These are phyloP conservation scores for Lampropteryx suffumata DNA, from an alignment of 2,888 invertebrate species.

Conservation along the genomic window DNA sequence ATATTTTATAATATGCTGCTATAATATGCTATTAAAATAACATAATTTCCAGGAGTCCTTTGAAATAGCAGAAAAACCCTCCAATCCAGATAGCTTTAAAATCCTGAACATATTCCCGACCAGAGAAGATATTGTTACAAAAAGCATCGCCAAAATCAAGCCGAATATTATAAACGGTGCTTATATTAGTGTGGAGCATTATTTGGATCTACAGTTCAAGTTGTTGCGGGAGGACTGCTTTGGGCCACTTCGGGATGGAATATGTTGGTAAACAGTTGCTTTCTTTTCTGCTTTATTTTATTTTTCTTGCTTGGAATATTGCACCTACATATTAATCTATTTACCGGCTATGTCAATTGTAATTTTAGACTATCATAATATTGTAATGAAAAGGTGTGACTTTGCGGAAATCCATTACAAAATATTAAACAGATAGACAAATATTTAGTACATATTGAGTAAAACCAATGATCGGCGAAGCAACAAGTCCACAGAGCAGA, in stretches of 20 bases:
- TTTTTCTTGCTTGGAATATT: background rate
- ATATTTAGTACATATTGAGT: too few relatives aligned
- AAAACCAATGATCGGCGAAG: too few relatives aligned
- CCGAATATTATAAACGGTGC: slow-evolving; percentile 84
- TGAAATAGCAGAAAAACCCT: slow-evolving; percentile 20
- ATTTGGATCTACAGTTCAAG: slow-evolving; percentile 91
- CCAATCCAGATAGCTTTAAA: slow-evolving; percentile 51
- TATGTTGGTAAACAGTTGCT: slow-evolving; percentile 67
- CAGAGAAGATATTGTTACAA: slow-evolving; percentile 77
- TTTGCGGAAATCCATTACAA: too few relatives aligned
- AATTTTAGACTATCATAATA: too few relatives aligned
- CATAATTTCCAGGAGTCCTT: slow-evolving; percentile 23
- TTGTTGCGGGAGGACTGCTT: slow-evolving; percentile 91
- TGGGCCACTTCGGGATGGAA: slow-evolving; percentile 86
- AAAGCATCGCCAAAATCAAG: slow-evolving; percentile 59
- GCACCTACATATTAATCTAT: background rate
- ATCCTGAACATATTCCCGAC: slow-evolving; percentile 71
- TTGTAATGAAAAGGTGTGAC: too few relatives aligned
- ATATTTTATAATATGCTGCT: too few relatives aligned
- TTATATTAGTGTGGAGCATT: slow-evolving; percentile 86
- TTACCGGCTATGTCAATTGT: too few relatives aligned
- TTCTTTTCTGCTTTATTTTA: slow-evolving; percentile 19
- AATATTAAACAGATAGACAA: too few relatives aligned
- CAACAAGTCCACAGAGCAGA: too few relatives aligned
- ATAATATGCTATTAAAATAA: too few relatives aligned